Evolutionary conservation across 1,140 invertebrate species (phyloP).

Genomic region (Temnothorax curvispinosus): DNA sequence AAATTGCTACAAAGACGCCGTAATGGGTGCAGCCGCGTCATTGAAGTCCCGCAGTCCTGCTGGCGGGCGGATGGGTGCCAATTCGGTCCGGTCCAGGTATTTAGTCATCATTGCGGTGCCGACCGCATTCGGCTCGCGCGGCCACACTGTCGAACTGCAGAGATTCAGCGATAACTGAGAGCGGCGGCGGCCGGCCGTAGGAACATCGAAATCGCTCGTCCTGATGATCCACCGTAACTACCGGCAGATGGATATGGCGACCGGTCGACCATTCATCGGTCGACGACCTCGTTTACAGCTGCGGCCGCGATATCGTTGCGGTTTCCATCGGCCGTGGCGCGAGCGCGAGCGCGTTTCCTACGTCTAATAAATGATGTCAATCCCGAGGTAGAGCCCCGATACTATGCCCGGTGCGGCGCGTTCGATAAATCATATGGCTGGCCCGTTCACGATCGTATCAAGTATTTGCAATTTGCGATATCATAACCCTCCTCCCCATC

Average conservation of each 20-base stretch:
- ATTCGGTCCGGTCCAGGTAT: conserved; percentile 10
- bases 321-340: conserved; percentile 54
- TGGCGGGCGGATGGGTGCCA: neutral
- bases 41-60: conserved; percentile 24
- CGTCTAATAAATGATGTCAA: conserved; percentile 56
- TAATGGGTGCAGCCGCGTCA: conserved; percentile 41
- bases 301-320: conserved; percentile 47
- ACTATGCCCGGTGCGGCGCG: neutral
- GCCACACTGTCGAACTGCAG: conserved; percentile 30
- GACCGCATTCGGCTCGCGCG: conserved; percentile 50
- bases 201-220: conserved; percentile 27
- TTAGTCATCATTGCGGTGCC: conserved; percentile 28
- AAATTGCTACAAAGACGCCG: conserved; percentile 51
- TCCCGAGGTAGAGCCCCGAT: conserved; percentile 11
- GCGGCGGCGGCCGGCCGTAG: neutral
- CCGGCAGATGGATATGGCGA: conserved; percentile 56
- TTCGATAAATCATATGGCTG: conserved; percentile 59
- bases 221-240: conserved; percentile 54
- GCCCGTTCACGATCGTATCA: conserved; percentile 42
- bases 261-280: conserved; percentile 52
- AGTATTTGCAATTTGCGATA: conserved; percentile 62
- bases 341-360: conserved; percentile 27
- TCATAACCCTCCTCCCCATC: conserved; percentile 16
- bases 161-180: conserved; percentile 69
- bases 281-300: conserved; percentile 66